Conservation (phyloP, 1,140 invertebrate genomes). For the Cydia splendana region DNA sequence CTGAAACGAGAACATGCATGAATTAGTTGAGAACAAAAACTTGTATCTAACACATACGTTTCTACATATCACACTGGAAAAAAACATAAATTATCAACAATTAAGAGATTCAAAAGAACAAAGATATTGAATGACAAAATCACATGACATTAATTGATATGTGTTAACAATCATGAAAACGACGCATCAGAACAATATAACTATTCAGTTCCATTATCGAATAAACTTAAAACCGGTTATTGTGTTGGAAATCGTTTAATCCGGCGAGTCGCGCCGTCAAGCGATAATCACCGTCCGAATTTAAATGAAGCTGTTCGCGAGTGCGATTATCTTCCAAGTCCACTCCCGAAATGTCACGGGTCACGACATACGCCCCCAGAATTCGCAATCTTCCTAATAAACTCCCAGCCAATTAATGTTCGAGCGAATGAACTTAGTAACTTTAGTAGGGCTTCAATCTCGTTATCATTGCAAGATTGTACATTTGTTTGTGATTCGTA, state of each 20-base stretch:
- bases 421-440: not conserved
- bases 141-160: not conserved
- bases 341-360: slow-evolving; percentile 24
- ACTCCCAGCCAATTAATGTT: slow-evolving; percentile 17
- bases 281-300: slow-evolving; percentile 18
- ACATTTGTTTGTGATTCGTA: not conserved
- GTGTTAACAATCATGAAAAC: not conserved
- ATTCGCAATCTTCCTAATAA: slow-evolving; percentile 13
- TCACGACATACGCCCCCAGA: slow-evolving; percentile 17
- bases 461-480: slow-evolving; percentile 4
- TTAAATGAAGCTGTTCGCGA: slow-evolving; percentile 16
- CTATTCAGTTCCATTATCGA: slow-evolving; percentile 1
- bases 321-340: slow-evolving; percentile 4
- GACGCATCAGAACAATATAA: not conserved
- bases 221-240: slow-evolving; percentile 8
- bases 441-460: not conserved
- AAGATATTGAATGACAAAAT: too few species aligned
- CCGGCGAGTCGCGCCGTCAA: not conserved
- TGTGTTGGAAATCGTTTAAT: slow-evolving; percentile 14
- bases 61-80: too few species aligned
- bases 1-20: not conserved
- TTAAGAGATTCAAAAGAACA: too few species aligned
- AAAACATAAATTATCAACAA: too few species aligned
- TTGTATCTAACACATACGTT: too few species aligned
- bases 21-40: not conserved